These are phyloP conservation scores for Amphiprion ocellaris DNA, from an alignment of 2,113 vertebrate species.

Conservation along the genomic window DNA sequence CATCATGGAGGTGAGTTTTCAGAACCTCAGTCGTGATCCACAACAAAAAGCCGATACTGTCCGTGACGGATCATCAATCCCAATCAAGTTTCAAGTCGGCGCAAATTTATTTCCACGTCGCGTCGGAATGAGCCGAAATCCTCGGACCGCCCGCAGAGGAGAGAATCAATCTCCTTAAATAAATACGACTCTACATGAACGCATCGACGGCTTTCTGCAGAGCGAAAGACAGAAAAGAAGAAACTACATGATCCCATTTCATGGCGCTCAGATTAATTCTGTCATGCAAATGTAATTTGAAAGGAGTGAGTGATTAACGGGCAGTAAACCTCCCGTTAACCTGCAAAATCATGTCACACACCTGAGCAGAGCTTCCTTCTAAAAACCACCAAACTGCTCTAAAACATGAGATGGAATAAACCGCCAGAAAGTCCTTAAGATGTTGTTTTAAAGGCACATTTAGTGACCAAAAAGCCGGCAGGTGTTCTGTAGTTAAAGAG, in stretches of 20 bases:
- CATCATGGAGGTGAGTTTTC: no score
- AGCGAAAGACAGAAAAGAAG: slow-evolving; percentile 28
- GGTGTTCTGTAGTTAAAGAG: slow-evolving; percentile 25
- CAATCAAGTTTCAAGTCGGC: slow-evolving; percentile 12
- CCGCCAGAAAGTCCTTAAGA: no score
- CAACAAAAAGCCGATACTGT: neutral
- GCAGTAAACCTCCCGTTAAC: slow-evolving; percentile 49
- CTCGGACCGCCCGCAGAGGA: slow-evolving; percentile 13
- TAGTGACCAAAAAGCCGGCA: slow-evolving; percentile 33
- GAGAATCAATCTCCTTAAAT: slow-evolving; percentile 69
- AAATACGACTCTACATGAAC: slow-evolving; percentile 55
- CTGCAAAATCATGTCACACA: slow-evolving; percentile 42
- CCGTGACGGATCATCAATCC: slow-evolving; percentile 25
- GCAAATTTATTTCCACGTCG: slow-evolving; percentile 50
- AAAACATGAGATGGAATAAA: no score
- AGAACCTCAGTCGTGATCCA: neutral
- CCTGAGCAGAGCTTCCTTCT: slow-evolving; percentile 23
- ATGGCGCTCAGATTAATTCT: slow-evolving; percentile 52
- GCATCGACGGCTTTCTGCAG: slow-evolving; percentile 8
- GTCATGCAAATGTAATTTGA: slow-evolving; percentile 76
- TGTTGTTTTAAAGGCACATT: slow-evolving; percentile 14
- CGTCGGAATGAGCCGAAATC: slow-evolving; percentile 20
- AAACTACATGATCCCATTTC: slow-evolving; percentile 29
- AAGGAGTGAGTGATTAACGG: slow-evolving; percentile 61
- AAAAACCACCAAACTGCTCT: slow-evolving; percentile 15